phyloP scores from a whole-genome alignment of 2,113 vertebrate genomes.

The Crotalus horridus region DNA sequence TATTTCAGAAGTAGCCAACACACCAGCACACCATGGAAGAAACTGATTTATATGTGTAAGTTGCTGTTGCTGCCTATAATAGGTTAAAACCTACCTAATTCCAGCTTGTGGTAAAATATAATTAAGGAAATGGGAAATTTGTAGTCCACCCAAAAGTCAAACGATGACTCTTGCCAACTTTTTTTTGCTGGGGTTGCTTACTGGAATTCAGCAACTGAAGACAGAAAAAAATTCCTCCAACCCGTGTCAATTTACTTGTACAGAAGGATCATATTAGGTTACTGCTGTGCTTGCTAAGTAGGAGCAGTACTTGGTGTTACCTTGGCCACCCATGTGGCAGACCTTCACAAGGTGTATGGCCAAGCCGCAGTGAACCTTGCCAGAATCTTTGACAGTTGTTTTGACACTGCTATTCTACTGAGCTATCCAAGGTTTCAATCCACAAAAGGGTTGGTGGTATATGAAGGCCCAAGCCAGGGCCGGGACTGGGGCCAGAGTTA shows the following conservation, averaged over 20 bases:
- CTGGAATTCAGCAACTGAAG: not conserved
- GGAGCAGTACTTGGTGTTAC: slow-evolving; percentile 14
- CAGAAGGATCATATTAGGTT: not conserved
- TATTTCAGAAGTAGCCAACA: not conserved
- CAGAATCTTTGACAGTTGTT: slow-evolving; percentile 33
- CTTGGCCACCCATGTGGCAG: slow-evolving; percentile 51
- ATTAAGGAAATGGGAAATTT: not conserved
- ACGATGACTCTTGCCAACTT: not conserved
- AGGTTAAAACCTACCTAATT: not conserved
- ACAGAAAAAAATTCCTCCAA: not conserved
- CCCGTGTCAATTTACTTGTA: not conserved
- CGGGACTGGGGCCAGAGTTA: not conserved
- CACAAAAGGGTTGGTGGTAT: not conserved
- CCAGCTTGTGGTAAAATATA: not conserved
- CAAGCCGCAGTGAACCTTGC: slow-evolving; percentile 87
- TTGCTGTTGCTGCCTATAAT: not conserved
- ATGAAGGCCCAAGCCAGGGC: not conserved
- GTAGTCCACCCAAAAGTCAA: not conserved
- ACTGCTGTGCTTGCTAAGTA: not conserved
- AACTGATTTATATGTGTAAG: not conserved
- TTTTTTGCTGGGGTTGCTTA: not conserved
- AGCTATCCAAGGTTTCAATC: slow-evolving; percentile 27
- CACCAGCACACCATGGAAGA: not conserved
- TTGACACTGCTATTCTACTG: not conserved
- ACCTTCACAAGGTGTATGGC: slow-evolving; percentile 88